These are phyloP conservation scores for Hexactinellida sp. DNA, from an alignment of 37 sponge, comb jelly and placozoan species.

Conservation along the genomic window DNA sequence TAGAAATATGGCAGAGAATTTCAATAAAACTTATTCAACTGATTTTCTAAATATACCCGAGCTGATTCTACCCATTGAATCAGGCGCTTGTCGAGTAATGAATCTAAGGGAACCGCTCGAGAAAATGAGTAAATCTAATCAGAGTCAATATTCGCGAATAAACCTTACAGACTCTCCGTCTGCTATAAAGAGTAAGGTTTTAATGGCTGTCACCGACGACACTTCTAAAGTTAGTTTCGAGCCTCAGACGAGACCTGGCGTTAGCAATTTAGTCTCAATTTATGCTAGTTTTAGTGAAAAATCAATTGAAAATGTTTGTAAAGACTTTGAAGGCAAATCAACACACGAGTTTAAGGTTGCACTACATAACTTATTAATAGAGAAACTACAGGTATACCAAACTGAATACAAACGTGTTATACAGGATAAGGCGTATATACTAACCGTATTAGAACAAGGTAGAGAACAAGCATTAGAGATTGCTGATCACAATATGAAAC, in stretches of 20 bases:
- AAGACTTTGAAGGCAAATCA: slow-evolving; percentile 32
- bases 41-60: slow-evolving; percentile 41
- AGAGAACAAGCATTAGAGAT: slow-evolving; percentile 31
- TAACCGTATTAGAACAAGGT: slow-evolving; percentile 34
- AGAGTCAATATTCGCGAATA: slow-evolving; percentile 33
- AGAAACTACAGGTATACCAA: slow-evolving; percentile 29
- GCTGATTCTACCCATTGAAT: slow-evolving; percentile 11
- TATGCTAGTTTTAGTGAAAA: slow-evolving; percentile 31
- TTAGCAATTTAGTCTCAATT: slow-evolving; percentile 54
- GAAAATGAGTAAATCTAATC: slow-evolving; percentile 88
- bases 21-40: slow-evolving; percentile 36
- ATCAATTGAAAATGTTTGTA: slow-evolving; percentile 29
- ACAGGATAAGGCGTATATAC: slow-evolving; percentile 27
- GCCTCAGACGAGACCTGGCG: slow-evolving; percentile 51
- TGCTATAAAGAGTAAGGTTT: slow-evolving; percentile 39
- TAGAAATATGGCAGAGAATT: slow-evolving; percentile 41
- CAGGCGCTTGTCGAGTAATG: slow-evolving; percentile 42
- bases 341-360: slow-evolving; percentile 41
- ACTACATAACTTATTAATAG: slow-evolving; percentile 38
- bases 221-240: slow-evolving; percentile 35
- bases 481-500: slow-evolving; percentile 20
- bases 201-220: slow-evolving; percentile 62
- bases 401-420: slow-evolving; percentile 21
- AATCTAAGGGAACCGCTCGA: slow-evolving; percentile 54
- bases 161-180: slow-evolving; percentile 61